A percentile compares a stretch with the other conserved stretches of the same genome.
Evolutionary conservation across 2,888 invertebrate species (phyloP).

Genomic region (Caenorhabditis sp.): DNA sequence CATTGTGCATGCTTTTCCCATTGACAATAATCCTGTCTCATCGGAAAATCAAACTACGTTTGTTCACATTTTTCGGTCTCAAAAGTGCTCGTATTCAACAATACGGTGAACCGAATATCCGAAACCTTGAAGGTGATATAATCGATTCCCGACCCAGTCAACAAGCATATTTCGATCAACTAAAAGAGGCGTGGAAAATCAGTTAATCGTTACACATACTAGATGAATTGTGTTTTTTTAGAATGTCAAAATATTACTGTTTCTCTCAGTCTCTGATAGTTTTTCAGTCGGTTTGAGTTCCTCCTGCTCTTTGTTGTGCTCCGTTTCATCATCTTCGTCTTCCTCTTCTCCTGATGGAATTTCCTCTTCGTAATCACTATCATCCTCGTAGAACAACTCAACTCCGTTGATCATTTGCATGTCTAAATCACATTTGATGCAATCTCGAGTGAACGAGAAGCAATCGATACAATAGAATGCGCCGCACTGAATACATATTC

Average conservation of each 20-base stretch:
- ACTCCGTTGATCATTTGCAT: conserved; percentile 44
- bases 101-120: neutral
- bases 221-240: too few relatives aligned
- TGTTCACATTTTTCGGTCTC: neutral
- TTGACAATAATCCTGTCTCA: neutral
- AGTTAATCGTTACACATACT: neutral
- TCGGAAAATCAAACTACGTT: neutral
- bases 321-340: neutral
- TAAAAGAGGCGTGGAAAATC: neutral
- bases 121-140: neutral
- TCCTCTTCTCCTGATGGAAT: neutral
- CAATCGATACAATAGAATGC: conserved; percentile 61
- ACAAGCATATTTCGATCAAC: neutral
- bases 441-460: conserved; percentile 39
- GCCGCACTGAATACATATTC: conserved; percentile 57
- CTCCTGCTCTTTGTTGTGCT: too few relatives aligned
- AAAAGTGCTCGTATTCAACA: neutral
- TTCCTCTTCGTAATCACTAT: conserved; percentile 2
- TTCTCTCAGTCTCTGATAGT: neutral
- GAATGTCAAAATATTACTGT: neutral
- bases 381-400: conserved; percentile 39
- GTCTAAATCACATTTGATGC: conserved; percentile 41
- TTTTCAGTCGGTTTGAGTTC: neutral
- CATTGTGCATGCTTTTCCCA: neutral
- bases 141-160: neutral